Conservation (phyloP, 2,113 vertebrate species). For the Chamaea fasciata region DNA sequence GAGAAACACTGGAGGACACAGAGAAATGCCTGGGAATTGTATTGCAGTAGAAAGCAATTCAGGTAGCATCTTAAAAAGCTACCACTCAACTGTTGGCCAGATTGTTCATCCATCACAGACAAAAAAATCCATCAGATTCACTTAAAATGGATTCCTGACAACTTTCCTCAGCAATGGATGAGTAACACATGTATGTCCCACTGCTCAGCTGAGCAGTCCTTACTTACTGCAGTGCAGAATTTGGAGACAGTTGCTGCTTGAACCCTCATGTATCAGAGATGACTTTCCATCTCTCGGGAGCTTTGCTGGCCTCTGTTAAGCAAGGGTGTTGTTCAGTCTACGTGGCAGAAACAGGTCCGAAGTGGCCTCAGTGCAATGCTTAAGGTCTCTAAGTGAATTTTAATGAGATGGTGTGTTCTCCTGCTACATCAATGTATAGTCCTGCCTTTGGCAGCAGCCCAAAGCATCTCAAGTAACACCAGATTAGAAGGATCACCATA, state of each 20-base stretch:
- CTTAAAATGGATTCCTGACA: neutral
- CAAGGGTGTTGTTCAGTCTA: neutral
- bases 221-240: rapidly evolving
- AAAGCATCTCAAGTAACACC: neutral
- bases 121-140: neutral
- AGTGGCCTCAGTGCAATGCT: rapidly evolving
- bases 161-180: neutral
- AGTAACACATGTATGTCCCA: rapidly evolving
- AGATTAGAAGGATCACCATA: neutral
- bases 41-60: neutral
- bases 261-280: neutral
- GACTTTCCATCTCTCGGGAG: neutral
- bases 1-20: neutral
- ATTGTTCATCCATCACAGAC: neutral
- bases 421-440: neutral
- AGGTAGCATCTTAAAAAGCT: neutral
- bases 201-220: neutral
- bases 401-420: neutral
- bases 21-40: neutral
- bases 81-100: neutral
- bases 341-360: neutral
- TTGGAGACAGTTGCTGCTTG: neutral
- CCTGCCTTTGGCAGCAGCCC: neutral
- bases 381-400: neutral
- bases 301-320: neutral